Conservation (phyloP, 2,797 vertebrate species). For the Avahi laniger region DNA sequence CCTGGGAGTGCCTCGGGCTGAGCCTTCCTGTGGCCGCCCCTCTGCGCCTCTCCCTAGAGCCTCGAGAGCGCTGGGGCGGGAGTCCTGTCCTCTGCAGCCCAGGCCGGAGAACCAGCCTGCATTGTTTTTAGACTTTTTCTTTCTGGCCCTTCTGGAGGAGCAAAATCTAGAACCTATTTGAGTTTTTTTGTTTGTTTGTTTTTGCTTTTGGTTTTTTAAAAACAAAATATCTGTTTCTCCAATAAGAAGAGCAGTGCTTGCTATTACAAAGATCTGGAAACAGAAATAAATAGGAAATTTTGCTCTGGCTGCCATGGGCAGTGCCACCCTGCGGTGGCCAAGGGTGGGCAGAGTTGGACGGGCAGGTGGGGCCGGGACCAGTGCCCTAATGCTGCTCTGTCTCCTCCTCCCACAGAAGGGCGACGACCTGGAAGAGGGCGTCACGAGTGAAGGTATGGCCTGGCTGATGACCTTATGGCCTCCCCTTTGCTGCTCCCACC, state of each 20-base stretch:
- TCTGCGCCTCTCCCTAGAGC: neutral
- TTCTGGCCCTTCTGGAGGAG: neutral
- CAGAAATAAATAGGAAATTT: neutral
- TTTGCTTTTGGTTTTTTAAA: neutral
- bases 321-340: neutral
- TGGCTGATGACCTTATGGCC: neutral
- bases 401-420: conserved; percentile 90
- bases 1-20: neutral
- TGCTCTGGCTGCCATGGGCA: neutral
- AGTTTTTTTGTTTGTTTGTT: neutral
- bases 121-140: conserved; percentile 30
- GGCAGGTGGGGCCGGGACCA: neutral
- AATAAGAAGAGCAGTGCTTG: neutral
- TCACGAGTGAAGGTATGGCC: conserved; percentile 96
- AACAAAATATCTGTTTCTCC: neutral
- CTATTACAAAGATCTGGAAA: neutral
- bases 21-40: neutral
- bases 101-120: neutral
- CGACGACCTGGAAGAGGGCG: conserved; percentile 95
- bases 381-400: conserved; percentile 16
- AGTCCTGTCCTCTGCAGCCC: neutral
- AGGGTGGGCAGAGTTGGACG: neutral
- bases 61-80: accelerated
- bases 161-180: neutral
- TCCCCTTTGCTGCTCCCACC: neutral